Base-by-base conservation (phyloP, 2,888 invertebrate genomes). In the Lymantria dispar region DNA sequence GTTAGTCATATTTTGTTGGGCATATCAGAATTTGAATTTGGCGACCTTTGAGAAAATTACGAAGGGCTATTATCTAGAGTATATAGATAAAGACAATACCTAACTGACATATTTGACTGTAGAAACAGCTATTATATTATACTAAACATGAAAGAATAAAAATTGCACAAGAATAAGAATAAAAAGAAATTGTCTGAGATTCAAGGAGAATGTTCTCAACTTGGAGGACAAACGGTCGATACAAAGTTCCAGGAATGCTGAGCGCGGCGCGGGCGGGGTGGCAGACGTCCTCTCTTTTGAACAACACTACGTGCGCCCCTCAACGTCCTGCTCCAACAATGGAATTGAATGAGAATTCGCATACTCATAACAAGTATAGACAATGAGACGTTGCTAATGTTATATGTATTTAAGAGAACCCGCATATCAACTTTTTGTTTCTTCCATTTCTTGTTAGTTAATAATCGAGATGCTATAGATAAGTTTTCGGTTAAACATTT, bases 221-320 rank as follows among this genome's bases (percentile, higher is more conserved):
- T 66, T 70, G 58, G 70, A 64, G 63, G 59, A 65, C 66, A 68
- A 70, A 68, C 68, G 61, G 56, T 57, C 58, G 64, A 69, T 64
- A 70, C 73, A 67, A 69, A 70, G 73, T 77, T 75, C 75, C 68
- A 63, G 64, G 78, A 77, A 78, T 70, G 69, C 57, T 61, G 54
- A 58, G 62, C 49, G 64, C 33, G 61, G 52, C 58, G 57, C 44
- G 52, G 54, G 68, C 59, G 62, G 54, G 59, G 64, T 54, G 62
- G 38, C 38, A n/a, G 44, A 31, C 36, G 44, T 29, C 41, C 41
- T 48, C 29, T 43, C 44, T 53, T 53, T 54, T 33, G 54, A 52
- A 47, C 54, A 43, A 43, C 50, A 53, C 51, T 43, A 38, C 50
- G 52, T 43, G 47, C 50, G 53, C 55, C 55, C 58, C 44, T 53